Percentiles rank a stretch among this genome's conserved stretches.
phyloP scores from a whole-genome alignment of 1,140 invertebrate species.

The Chrysopa pallens region DNA sequence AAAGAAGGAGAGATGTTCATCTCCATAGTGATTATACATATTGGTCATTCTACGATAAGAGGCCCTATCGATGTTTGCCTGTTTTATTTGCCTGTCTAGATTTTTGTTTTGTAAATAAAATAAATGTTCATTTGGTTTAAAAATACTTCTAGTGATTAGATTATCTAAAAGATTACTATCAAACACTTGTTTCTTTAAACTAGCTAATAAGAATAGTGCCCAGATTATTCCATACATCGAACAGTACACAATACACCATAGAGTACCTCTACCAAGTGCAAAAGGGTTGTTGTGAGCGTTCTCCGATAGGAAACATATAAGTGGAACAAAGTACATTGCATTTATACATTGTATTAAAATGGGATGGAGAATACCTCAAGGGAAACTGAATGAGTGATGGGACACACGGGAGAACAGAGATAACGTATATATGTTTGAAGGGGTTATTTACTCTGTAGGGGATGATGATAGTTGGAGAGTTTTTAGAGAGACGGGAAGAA shows the following conservation, averaged over 20 bases:
- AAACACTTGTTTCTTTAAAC: too few relatives aligned
- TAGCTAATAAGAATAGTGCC: too few relatives aligned
- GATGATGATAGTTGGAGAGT: too few relatives aligned
- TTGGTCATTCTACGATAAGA: too few relatives aligned
- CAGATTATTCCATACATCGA: too few relatives aligned
- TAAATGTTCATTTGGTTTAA: not conserved
- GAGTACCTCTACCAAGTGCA: not conserved
- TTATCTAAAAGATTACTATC: not conserved
- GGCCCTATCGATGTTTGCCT: too few relatives aligned
- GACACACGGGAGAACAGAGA: not conserved
- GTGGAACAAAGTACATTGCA: not conserved
- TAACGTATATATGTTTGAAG: too few relatives aligned
- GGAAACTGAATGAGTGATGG: conserved; percentile 1
- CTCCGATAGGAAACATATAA: not conserved
- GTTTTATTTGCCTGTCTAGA: too few relatives aligned
- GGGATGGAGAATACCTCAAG: not conserved
- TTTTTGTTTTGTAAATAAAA: too few relatives aligned
- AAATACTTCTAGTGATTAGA: not conserved
- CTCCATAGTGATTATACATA: too few relatives aligned
- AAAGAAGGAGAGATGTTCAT: too few relatives aligned
- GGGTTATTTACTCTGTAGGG: too few relatives aligned
- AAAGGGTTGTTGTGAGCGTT: not conserved
- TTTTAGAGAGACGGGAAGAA: not conserved
- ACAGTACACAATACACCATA: not conserved
- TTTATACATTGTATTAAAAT: not conserved